Evolutionary conservation across 1,140 invertebrate genomes (phyloP).

Genomic region (Meloidogyne exigua): DNA sequence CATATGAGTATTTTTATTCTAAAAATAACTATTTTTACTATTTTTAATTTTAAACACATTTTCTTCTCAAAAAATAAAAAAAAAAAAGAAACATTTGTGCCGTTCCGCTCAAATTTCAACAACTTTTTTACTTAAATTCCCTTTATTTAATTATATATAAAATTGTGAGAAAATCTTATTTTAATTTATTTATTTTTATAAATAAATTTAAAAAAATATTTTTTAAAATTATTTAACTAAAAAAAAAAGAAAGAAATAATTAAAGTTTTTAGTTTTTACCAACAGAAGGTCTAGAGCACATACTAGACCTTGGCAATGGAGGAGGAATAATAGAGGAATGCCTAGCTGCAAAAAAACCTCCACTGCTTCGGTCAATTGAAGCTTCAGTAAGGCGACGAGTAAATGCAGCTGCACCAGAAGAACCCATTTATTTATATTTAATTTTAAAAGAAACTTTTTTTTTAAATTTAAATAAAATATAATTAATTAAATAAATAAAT

Average conservation of each 20-base stretch:
- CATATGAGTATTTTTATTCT: not conserved
- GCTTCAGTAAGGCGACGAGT: constrained; percentile 27
- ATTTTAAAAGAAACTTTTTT: not conserved
- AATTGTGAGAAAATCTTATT: not conserved
- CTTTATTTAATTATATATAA: not conserved
- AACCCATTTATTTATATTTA: constrained; percentile 7
- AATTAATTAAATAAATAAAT: not conserved
- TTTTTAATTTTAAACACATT: not conserved
- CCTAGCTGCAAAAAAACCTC: not conserved
- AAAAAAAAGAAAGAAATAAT: too few species aligned
- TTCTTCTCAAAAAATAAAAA: not conserved
- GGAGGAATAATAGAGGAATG: constrained; percentile 17
- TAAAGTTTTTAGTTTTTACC: too few species aligned
- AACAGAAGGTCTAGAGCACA: constrained; percentile 10
- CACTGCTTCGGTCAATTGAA: constrained; percentile 18
- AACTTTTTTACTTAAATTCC: not conserved
- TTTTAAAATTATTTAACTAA: not conserved
- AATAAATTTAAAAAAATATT: too few species aligned
- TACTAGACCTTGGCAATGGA: not conserved
- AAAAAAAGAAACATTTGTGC: constrained; percentile 2
- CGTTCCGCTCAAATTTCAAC: not conserved
- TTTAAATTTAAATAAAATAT: not conserved
- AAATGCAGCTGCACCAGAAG: constrained; percentile 23
- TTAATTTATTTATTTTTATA: not conserved
- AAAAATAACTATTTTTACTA: not conserved